phyloP scores from a whole-genome alignment of 2,113 vertebrate species.

The Pelecanus crispus region DNA sequence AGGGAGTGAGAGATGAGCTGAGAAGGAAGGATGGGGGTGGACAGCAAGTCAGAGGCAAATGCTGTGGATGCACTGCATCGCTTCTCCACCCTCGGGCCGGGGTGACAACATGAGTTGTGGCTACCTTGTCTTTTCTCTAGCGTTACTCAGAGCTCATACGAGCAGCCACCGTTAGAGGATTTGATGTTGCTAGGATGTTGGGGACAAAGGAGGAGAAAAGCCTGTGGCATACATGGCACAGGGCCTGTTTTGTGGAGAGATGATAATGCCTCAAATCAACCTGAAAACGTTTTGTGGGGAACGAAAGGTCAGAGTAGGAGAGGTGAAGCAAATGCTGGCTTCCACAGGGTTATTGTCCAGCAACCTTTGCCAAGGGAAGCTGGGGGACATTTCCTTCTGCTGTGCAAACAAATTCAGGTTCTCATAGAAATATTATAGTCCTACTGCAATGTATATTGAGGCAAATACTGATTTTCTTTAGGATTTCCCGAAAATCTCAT shows the following conservation, averaged over 20 bases:
- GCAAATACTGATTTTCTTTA: background rate
- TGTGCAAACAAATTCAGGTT: background rate
- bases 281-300: background rate
- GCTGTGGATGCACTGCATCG: fast-evolving
- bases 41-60: background rate
- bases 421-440: background rate
- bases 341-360: background rate
- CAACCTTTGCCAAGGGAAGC: background rate
- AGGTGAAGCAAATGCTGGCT: background rate
- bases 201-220: background rate
- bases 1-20: background rate
- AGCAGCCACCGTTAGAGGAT: background rate
- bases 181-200: background rate
- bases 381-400: background rate
- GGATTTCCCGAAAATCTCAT: background rate
- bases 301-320: background rate
- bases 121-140: background rate
- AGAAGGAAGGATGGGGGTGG: background rate
- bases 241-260: background rate
- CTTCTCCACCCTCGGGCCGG: background rate
- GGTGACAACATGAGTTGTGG: fast-evolving
- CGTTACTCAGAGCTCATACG: fast-evolving
- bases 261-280: background rate
- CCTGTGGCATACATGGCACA: background rate
- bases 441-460: background rate